Percentiles rank a stretch among this genome's conserved stretches.
Conservation (phyloP, 2,113 vertebrate genomes). For the Cercocebus atys region DNA sequence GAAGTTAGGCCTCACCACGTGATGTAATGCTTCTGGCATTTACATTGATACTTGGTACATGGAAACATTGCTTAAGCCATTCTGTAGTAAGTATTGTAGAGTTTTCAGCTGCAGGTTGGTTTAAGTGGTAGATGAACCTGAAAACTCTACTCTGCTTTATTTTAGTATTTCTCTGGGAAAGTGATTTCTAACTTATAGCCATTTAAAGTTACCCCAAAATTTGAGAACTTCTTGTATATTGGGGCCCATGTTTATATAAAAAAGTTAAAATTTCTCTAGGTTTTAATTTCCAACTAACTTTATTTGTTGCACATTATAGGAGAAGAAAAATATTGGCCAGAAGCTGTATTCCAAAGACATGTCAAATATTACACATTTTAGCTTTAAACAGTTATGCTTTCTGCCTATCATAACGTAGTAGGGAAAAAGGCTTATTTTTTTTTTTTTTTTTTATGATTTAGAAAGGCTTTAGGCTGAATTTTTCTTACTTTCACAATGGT, state of each 20-base stretch:
- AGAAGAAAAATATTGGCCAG: background rate
- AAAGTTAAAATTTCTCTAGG: background rate
- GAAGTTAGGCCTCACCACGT: background rate
- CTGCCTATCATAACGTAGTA: background rate
- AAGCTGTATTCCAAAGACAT: background rate
- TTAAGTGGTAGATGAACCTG: background rate
- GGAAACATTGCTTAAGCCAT: background rate
- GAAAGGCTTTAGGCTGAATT: background rate
- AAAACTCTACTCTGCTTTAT: background rate
- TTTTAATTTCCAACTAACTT: conserved; percentile 21
- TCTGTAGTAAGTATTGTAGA: background rate
- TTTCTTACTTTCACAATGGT: background rate
- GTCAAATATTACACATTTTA: background rate
- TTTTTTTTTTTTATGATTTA: conserved; percentile 14
- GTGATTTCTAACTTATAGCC: background rate
- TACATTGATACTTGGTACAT: background rate
- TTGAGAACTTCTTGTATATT: background rate
- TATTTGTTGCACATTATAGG: conserved; percentile 13
- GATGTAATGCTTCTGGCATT: background rate
- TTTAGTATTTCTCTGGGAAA: background rate
- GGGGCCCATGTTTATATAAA: background rate
- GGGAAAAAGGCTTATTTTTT: background rate
- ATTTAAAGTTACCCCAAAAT: background rate
- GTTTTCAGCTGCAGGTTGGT: background rate
- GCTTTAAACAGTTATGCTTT: background rate